These are phyloP conservation scores for Papilio polytes DNA, from an alignment of 1,140 invertebrate genomes.

Conservation along the genomic window DNA sequence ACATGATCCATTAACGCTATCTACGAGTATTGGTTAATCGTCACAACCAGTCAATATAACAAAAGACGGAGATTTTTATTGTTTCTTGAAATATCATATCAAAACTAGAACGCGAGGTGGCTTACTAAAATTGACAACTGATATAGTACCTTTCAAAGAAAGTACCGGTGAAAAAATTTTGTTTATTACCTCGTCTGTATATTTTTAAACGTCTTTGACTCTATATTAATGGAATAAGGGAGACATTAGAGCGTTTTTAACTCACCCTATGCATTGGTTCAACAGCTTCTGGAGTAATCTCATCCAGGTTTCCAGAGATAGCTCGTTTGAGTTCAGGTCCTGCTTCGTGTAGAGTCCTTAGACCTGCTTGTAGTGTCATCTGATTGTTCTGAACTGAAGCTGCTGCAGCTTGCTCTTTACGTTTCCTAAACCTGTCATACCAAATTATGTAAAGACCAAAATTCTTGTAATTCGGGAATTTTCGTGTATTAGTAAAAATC, in stretches of 20 bases:
- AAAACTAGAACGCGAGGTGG: no score
- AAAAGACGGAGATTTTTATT: no score
- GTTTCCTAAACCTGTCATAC: slow-evolving; percentile 95
- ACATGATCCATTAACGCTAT: no score
- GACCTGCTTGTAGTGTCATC: slow-evolving; percentile 95
- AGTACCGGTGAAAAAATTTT: no score
- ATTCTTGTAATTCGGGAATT: background rate
- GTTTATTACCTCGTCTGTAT: no score
- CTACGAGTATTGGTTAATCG: no score
- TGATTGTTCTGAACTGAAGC: slow-evolving; percentile 88
- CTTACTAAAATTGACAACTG: no score
- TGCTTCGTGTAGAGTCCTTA: slow-evolving; percentile 97
- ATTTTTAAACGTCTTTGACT: no score
- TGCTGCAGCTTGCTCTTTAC: slow-evolving; percentile 96
- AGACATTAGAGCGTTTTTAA: background rate
- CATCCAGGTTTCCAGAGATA: slow-evolving; percentile 98
- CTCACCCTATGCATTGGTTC: slow-evolving; percentile 98
- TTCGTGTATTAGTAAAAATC: background rate
- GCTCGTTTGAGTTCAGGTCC: slow-evolving; percentile 98
- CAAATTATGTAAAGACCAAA: background rate
- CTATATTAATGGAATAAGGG: no score
- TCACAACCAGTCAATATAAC: no score
- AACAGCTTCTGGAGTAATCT: slow-evolving; percentile 94
- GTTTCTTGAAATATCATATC: no score
- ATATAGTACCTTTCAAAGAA: no score